Conservation (phyloP, 2,888 invertebrate genomes). For the Glaucopsyche alexis region DNA sequence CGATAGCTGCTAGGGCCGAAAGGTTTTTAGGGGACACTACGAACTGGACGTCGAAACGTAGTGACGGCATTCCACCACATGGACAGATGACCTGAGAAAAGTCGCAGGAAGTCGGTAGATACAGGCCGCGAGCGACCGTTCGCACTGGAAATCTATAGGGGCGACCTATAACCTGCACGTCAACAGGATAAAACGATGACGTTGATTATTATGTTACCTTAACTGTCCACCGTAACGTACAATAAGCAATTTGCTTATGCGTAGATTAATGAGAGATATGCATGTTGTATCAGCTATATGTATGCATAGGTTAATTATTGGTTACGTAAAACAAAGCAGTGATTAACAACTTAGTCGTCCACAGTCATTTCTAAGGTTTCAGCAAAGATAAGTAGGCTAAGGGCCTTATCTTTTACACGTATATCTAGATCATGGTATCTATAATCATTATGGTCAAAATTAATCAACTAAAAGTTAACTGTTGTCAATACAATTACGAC, state of each 20-base stretch:
- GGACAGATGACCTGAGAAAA: no score
- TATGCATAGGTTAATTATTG: neutral
- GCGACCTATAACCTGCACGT: no score
- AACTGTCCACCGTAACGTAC: neutral
- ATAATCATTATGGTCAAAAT: neutral
- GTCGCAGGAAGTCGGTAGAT: no score
- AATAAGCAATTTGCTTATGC: conserved; percentile 4
- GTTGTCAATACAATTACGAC: neutral
- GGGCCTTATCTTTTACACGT: neutral
- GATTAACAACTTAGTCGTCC: neutral
- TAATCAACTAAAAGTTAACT: neutral
- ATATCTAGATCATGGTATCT: neutral
- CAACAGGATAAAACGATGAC: no score
- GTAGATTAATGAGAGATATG: conserved; percentile 12
- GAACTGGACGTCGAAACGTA: no score
- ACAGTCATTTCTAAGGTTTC: neutral
- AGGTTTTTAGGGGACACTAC: no score
- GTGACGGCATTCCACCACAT: no score
- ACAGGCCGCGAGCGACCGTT: no score
- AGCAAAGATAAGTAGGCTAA: neutral
- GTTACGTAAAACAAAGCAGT: neutral
- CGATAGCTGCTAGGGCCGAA: no score
- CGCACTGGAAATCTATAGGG: no score
- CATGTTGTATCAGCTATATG: neutral
- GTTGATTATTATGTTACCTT: neutral